phyloP scores from a whole-genome alignment of 2,797 vertebrate genomes.

The Luscinia luscinia region DNA sequence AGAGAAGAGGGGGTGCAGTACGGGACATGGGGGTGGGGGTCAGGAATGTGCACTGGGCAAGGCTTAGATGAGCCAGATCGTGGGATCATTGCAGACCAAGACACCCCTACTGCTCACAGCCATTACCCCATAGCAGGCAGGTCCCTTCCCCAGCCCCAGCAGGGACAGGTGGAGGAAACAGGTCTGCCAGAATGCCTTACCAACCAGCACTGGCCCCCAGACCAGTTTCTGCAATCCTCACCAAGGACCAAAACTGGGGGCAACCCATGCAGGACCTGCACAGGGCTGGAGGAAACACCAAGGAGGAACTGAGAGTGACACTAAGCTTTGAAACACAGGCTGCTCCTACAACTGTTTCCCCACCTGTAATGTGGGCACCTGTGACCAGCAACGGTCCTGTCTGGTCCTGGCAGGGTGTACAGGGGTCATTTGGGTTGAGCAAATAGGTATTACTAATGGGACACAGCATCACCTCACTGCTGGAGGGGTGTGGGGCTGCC shows the following conservation, averaged over 20 bases:
- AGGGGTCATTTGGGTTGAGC: background rate
- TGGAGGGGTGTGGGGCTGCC: background rate
- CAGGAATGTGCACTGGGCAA: background rate
- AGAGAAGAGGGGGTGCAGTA: background rate
- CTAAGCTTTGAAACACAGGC: background rate
- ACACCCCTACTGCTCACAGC: background rate
- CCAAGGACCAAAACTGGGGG: background rate
- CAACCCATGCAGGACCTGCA: background rate
- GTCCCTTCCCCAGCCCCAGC: background rate
- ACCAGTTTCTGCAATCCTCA: background rate
- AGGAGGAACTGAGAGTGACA: constrained; percentile 15
- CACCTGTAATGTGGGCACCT: background rate
- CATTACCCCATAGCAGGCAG: background rate
- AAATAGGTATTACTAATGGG: background rate
- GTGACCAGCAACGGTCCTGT: background rate
- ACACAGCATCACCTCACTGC: background rate
- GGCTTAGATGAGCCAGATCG: background rate
- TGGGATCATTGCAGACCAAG: background rate
- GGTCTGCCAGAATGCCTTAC: background rate
- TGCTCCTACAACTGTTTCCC: background rate
- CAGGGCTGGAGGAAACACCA: background rate
- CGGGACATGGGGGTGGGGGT: fast-evolving
- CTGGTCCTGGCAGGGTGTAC: background rate
- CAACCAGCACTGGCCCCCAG: background rate
- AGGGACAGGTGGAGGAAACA: background rate